Evolutionary conservation across 1,140 invertebrate species (phyloP), one percentile per base, ranked within the genome.

Genomic region (Caenorhabditis briggsae): DNA sequence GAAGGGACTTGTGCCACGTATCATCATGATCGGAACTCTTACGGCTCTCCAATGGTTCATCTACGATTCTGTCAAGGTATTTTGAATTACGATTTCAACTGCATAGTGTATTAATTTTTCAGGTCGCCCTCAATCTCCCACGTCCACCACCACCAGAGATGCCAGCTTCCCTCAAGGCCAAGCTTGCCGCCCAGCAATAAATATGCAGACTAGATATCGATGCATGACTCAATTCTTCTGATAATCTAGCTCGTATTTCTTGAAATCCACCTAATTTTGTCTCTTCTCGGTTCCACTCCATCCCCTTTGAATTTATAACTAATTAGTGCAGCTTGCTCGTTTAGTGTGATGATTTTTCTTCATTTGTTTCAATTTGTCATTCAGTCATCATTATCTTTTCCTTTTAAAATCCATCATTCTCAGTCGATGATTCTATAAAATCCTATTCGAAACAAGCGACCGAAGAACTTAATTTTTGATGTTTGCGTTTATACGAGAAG

Each of bases 11-110:
- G 94, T 95, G 87, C 96, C 98, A 70, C 97, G 98, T 94, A 99
- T 99, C 92, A 95, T 99, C 86, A 99, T 99, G 98, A 99, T 99
- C 92, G 98, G 98, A 95, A 99, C 98, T 14, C 94, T 99, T 65
- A 99, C 98, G 61, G 98, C 97, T 48, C 95, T 97, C 64, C 98
- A 99, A 93, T 99, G 98, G 98, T 99, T 99, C 94, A 99, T 99
- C 93, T 99, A 99, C 92, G 98, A 99, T 93, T 96, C 96, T 50
- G 97, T 98, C 50, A 97, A 97, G 94, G 96, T 97, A 84, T 95
- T 94, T 90, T 94, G 97, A 61, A 3, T 25, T 61, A 9, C 23
- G 5, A n/a, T 58, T 16, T 58, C 18, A 58, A 16, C 5, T n/a
- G 8, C 5, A 61, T 25, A 33, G 9, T 25, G 5, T 53, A 53